Percentiles rank a stretch among this genome's conserved stretches.
Evolutionary conservation across 2,797 vertebrate genomes (phyloP).

Genomic region (Scyliorhinus canicula): DNA sequence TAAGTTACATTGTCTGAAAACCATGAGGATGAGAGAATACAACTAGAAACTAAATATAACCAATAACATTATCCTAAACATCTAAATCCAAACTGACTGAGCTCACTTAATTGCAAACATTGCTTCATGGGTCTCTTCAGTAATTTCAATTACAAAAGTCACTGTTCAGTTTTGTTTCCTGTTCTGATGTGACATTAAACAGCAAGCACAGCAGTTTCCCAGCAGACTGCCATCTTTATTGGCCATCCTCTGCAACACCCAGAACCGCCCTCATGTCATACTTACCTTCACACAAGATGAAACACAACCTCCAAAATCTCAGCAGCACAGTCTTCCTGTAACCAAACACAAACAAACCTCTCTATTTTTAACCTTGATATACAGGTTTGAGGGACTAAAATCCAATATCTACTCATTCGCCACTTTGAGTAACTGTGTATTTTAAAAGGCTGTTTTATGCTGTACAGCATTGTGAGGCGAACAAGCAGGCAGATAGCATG

Average conservation of each 20-base stretch:
- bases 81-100: not conserved
- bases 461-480: not conserved
- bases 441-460: not conserved
- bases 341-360: not conserved
- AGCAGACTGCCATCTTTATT: not conserved
- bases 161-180: not conserved
- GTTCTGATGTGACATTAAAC: not conserved
- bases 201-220: not conserved
- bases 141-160: not conserved
- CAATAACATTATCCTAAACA: not conserved
- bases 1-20: no score
- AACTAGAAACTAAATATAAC: not conserved
- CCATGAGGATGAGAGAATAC: not conserved
- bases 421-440: not conserved
- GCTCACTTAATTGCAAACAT: not conserved
- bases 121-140: not conserved
- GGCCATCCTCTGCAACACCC: not conserved
- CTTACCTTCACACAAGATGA: not conserved
- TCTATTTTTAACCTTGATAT: not conserved
- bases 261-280: not conserved
- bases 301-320: not conserved
- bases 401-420: not conserved
- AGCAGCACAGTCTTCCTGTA: not conserved
- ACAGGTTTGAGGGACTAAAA: not conserved
- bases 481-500: not conserved